Conservation (phyloP, 2,113 vertebrate genomes). For the Eira barbara region DNA sequence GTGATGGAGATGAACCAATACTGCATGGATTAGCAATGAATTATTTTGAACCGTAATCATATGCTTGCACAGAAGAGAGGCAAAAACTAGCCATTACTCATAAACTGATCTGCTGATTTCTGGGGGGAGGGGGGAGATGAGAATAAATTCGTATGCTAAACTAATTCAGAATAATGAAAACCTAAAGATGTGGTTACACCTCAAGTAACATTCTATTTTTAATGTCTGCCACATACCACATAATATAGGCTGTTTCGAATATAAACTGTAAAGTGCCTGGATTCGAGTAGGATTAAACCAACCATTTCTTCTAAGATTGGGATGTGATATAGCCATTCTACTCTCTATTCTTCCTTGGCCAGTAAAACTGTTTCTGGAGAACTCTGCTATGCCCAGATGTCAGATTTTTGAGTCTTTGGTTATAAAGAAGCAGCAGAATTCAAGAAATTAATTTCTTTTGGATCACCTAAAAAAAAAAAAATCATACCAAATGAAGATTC, state of each 20-base stretch:
- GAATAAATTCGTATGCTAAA: constrained; percentile 79
- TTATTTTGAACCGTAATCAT: constrained; percentile 85
- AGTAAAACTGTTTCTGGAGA: constrained; percentile 25
- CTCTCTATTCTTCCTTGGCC: neutral
- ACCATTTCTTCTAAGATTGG: constrained; percentile 69
- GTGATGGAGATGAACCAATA: constrained; percentile 84
- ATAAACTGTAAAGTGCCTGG: constrained; percentile 66
- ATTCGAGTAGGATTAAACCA: constrained; percentile 74
- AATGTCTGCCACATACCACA: constrained; percentile 69
- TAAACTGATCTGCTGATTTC: constrained; percentile 81
- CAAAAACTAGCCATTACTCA: constrained; percentile 84
- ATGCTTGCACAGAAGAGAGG: constrained; percentile 80
- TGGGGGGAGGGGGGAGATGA: neutral
- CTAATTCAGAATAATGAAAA: constrained; percentile 80
- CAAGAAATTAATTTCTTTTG: constrained; percentile 74
- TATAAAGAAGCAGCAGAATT: constrained; percentile 46
- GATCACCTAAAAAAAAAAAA: constrained; percentile 72
- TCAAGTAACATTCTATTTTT: constrained; percentile 81
- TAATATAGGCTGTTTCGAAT: constrained; percentile 71
- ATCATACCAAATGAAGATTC: constrained; percentile 60
- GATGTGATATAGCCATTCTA: constrained; percentile 3
- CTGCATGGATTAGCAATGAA: constrained; percentile 87
- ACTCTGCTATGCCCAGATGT: neutral
- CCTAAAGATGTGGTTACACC: constrained; percentile 78
- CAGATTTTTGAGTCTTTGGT: constrained; percentile 20